Conservation (phyloP, 1,140 invertebrate genomes). For the Leptopilina boulardi region DNA sequence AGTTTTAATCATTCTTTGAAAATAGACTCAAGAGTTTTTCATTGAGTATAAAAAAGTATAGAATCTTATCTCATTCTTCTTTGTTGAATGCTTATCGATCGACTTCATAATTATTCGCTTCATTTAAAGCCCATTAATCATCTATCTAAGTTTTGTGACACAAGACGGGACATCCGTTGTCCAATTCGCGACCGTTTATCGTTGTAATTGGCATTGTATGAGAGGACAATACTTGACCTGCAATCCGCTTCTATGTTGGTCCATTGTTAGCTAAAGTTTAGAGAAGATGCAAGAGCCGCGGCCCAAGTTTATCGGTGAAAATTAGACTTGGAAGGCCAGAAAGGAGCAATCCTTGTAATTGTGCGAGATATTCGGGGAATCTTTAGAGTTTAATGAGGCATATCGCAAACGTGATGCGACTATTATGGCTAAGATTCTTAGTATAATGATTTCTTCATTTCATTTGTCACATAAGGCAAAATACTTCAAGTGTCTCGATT, state of each 20-base stretch:
- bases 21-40: background rate
- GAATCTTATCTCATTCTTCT: conserved; percentile 13
- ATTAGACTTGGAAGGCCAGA: conserved; percentile 39
- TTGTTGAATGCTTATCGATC: conserved; percentile 37
- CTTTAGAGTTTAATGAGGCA: conserved; percentile 38
- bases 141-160: conserved; percentile 47
- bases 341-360: conserved; percentile 41
- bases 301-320: conserved; percentile 47
- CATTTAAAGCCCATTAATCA: conserved; percentile 58
- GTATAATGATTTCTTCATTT: background rate
- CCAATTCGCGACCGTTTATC: conserved; percentile 36
- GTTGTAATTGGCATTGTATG: conserved; percentile 46
- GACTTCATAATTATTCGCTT: conserved; percentile 56
- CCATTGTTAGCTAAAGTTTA: conserved; percentile 53
- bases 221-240: conserved; percentile 52
- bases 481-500: no score
- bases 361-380: conserved; percentile 36
- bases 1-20: background rate
- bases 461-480: background rate
- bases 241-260: conserved; percentile 36
- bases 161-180: conserved; percentile 45
- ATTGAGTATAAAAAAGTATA: conserved; percentile 9
- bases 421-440: conserved; percentile 1
- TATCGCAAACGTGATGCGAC: conserved; percentile 35
- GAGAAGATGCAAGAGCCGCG: conserved; percentile 49